These are phyloP conservation scores for Psittacula derbiana DNA, from an alignment of 2,797 vertebrate genomes.

Conservation along the genomic window DNA sequence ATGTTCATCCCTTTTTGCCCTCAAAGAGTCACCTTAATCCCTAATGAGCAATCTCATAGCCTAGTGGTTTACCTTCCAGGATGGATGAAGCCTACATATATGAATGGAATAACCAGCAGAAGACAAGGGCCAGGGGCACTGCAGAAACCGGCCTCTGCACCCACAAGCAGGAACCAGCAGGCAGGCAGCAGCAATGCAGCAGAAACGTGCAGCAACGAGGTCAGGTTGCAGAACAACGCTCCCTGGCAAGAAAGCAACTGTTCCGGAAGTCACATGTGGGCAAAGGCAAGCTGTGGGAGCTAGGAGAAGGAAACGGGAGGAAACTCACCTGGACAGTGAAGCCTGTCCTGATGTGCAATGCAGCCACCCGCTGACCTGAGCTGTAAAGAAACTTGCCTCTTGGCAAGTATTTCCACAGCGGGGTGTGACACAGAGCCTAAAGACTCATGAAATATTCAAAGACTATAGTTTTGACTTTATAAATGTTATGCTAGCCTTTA, in stretches of 20 bases:
- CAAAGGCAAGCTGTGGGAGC: background rate
- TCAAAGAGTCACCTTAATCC: background rate
- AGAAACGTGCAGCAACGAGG: rapidly evolving
- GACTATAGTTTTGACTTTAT: background rate
- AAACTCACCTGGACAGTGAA: background rate
- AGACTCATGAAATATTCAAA: background rate
- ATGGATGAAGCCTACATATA: background rate
- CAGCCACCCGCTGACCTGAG: rapidly evolving
- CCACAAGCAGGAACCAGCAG: background rate
- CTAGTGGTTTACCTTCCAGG: background rate
- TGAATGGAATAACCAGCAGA: background rate
- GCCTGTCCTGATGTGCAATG: background rate
- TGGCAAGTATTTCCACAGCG: background rate
- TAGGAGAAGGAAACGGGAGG: background rate
- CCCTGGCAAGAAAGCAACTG: background rate
- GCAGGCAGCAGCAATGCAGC: background rate
- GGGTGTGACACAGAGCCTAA: background rate
- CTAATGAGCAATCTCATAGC: background rate
- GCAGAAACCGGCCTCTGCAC: background rate
- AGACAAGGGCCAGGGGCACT: background rate
- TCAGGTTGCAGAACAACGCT: background rate
- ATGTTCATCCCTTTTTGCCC: background rate
- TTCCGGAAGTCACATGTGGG: background rate
- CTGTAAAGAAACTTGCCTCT: background rate
- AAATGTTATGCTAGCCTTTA: background rate